These are phyloP conservation scores for Amyelois transitella DNA, from an alignment of 1,140 invertebrate species.

Conservation along the genomic window DNA sequence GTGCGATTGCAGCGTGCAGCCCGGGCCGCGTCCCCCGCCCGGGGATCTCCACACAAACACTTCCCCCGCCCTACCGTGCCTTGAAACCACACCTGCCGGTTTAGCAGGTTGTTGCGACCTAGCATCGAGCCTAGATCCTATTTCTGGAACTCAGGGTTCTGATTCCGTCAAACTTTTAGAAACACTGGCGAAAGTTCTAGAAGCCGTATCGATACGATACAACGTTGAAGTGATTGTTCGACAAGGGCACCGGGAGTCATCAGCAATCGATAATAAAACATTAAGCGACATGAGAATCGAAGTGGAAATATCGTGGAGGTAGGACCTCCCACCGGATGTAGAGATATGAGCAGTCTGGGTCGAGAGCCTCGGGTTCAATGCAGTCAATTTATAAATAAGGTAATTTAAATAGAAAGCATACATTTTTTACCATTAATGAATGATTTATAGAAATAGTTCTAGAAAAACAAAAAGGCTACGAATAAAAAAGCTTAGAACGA, in stretches of 20 bases:
- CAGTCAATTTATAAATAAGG: neutral
- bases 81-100: conserved; percentile 58
- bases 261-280: conserved; percentile 23
- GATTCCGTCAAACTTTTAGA: neutral
- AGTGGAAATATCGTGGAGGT: conserved; percentile 30
- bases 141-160: conserved; percentile 27
- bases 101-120: conserved; percentile 53
- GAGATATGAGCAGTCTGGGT: conserved; percentile 37
- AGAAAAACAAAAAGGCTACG: no score
- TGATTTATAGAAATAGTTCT: no score
- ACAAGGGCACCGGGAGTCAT: neutral
- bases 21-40: conserved; percentile 24
- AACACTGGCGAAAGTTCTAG: neutral
- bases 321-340: conserved; percentile 43
- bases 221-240: neutral
- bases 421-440: neutral
- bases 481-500: no score
- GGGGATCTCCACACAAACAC: conserved; percentile 28
- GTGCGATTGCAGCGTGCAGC: conserved; percentile 56
- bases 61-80: conserved; percentile 36
- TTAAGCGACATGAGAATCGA: conserved; percentile 26
- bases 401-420: neutral
- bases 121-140: conserved; percentile 56
- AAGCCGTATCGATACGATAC: neutral
- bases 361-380: conserved; percentile 36